Percentiles rank a stretch among this genome's conserved stretches.
Evolutionary conservation across 2,888 invertebrate genomes (phyloP).

Genomic region (Lycia hirtaria): DNA sequence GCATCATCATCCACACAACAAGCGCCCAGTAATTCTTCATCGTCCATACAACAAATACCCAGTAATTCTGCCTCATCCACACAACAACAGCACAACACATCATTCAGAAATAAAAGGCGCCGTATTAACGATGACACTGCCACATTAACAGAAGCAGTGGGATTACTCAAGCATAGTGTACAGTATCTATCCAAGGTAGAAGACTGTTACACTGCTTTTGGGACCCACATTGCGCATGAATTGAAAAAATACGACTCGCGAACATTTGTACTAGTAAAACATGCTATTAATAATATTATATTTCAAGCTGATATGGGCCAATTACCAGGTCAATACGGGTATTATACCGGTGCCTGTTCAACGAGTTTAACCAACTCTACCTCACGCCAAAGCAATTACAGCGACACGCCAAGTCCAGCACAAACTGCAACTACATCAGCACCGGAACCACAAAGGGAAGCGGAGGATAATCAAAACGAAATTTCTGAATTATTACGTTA

Average conservation of each 20-base stretch:
- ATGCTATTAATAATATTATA: conserved; percentile 30
- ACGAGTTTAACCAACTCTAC: conserved; percentile 35
- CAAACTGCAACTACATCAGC: conserved; percentile 27
- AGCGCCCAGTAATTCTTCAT: background rate
- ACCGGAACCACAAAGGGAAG: conserved; percentile 30
- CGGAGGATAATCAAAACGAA: conserved; percentile 31
- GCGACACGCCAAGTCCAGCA: conserved; percentile 27
- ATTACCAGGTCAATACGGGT: conserved; percentile 21
- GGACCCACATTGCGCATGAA: conserved; percentile 37
- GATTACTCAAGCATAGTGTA: conserved; percentile 40
- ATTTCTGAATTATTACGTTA: conserved; percentile 37
- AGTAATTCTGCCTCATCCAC: conserved; percentile 1
- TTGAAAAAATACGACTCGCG: conserved; percentile 32
- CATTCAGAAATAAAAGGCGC: conserved; percentile 34
- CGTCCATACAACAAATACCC: background rate
- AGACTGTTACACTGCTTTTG: conserved; percentile 37
- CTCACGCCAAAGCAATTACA: conserved; percentile 32
- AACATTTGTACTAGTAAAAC: conserved; percentile 22
- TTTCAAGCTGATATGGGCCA: conserved; percentile 30
- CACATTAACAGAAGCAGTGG: conserved; percentile 36
- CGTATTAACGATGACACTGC: conserved; percentile 34
- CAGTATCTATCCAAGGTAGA: conserved; percentile 37
- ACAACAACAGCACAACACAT: conserved; percentile 25
- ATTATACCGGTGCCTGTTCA: conserved; percentile 35
- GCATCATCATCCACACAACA: background rate